Evolutionary conservation across 2,113 vertebrate genomes (phyloP).

Genomic region (Taurulus bubalis): DNA sequence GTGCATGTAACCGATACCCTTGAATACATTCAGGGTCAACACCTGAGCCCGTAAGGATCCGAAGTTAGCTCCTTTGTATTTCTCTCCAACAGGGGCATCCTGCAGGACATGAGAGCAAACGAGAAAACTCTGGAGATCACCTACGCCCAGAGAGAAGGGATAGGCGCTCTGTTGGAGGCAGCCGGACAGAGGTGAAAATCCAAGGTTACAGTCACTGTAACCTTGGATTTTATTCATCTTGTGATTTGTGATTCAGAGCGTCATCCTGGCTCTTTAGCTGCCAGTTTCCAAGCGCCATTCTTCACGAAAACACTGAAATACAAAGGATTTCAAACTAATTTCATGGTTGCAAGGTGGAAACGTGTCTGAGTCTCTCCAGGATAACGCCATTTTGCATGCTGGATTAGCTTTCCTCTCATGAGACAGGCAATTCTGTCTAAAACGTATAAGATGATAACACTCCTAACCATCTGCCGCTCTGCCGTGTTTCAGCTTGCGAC

Average conservation of each 20-base stretch:
- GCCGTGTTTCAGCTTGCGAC: constrained; percentile 70
- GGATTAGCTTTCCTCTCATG: neutral
- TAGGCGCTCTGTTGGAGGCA: constrained; percentile 79
- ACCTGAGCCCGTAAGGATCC: neutral
- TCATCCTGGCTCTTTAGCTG: neutral
- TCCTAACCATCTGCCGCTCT: too few relatives aligned
- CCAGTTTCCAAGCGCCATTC: neutral
- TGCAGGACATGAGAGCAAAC: constrained; percentile 76
- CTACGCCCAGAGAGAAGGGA: constrained; percentile 77
- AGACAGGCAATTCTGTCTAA: neutral
- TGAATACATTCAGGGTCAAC: neutral
- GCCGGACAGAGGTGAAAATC: constrained; percentile 79
- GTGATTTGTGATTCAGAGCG: neutral
- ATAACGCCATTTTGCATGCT: neutral
- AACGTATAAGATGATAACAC: neutral
- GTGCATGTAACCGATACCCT: neutral
- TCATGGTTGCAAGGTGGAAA: neutral
- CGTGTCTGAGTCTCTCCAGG: neutral
- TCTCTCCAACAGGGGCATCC: constrained; percentile 71
- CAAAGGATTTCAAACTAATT: neutral
- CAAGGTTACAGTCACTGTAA: neutral
- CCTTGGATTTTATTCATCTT: neutral
- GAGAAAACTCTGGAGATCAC: constrained; percentile 79
- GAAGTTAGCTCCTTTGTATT: neutral
- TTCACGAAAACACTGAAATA: neutral